Conservation (phyloP, 2,797 vertebrate species). For the Enteromius anoplus region DNA sequence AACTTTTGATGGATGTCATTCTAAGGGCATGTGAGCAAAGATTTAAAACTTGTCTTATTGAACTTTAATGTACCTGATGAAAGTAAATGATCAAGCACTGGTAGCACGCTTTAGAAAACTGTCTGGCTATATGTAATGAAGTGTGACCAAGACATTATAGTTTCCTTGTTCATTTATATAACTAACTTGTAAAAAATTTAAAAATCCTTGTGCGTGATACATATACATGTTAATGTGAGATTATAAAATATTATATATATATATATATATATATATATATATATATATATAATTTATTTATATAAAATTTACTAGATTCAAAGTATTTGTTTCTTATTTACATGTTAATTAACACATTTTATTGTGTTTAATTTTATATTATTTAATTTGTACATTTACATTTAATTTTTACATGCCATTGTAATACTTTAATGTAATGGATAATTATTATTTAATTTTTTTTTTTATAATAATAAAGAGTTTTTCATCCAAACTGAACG, state of each 20-base stretch:
- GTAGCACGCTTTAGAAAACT: neutral
- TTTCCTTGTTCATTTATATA: neutral
- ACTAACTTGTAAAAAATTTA: neutral
- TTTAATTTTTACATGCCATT: neutral
- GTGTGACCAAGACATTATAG: neutral
- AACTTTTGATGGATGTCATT: slow-evolving; percentile 9
- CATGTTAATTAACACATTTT: too few species aligned
- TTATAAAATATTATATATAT: neutral
- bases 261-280: too few species aligned
- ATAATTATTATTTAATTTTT: neutral
- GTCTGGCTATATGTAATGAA: neutral
- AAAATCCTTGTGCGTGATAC: neutral
- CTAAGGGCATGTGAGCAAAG: neutral
- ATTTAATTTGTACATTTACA: too few species aligned
- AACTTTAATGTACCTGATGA: neutral
- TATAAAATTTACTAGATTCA: neutral
- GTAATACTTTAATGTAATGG: neutral
- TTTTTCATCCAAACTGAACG: neutral
- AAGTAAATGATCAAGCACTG: neutral
- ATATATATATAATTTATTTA: too few species aligned
- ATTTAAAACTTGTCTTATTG: slow-evolving; percentile 4
- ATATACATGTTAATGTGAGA: neutral
- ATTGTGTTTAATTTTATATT: too few species aligned
- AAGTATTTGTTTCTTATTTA: too few species aligned
- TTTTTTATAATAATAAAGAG: neutral